These are phyloP conservation scores for Miltochrista miniata DNA, from an alignment of 2,888 invertebrate genomes.

Conservation along the genomic window DNA sequence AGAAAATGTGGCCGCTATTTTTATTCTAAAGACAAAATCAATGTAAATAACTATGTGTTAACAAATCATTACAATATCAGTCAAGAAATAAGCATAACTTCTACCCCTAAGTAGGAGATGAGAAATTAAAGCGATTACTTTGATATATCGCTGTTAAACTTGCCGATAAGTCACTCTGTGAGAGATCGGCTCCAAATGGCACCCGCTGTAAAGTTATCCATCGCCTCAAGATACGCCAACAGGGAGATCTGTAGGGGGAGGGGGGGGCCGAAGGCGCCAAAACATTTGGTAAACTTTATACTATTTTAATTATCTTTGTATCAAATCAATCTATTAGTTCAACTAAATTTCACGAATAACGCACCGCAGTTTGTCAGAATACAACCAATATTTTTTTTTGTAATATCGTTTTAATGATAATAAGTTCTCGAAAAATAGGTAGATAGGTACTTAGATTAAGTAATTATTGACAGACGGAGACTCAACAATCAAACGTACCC, in stretches of 20 bases:
- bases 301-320: slow-evolving; percentile 35
- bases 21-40: too few relatives aligned
- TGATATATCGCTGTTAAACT: slow-evolving; percentile 80
- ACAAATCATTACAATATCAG: slow-evolving; percentile 63
- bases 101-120: slow-evolving; percentile 70
- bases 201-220: slow-evolving; percentile 77
- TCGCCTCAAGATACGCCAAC: slow-evolving; percentile 56
- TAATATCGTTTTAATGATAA: too few relatives aligned
- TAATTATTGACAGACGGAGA: too few relatives aligned
- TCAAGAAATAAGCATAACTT: slow-evolving; percentile 71
- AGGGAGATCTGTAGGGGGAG: slow-evolving; percentile 26
- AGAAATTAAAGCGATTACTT: slow-evolving; percentile 83
- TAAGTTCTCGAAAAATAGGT: too few relatives aligned
- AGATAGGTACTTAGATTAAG: too few relatives aligned
- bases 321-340: slow-evolving; percentile 23
- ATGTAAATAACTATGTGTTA: slow-evolving; percentile 20
- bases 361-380: too few relatives aligned
- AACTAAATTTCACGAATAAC: slow-evolving; percentile 30
- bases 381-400: too few relatives aligned
- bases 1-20: too few relatives aligned
- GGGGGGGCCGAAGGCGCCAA: slow-evolving; percentile 36
- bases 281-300: slow-evolving; percentile 41
- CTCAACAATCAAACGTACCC: too few relatives aligned
- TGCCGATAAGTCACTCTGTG: slow-evolving; percentile 78
- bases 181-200: slow-evolving; percentile 78